These are phyloP conservation scores for Nyctibius bracteatus DNA, from an alignment of 2,113 vertebrate genomes.

Conservation along the genomic window DNA sequence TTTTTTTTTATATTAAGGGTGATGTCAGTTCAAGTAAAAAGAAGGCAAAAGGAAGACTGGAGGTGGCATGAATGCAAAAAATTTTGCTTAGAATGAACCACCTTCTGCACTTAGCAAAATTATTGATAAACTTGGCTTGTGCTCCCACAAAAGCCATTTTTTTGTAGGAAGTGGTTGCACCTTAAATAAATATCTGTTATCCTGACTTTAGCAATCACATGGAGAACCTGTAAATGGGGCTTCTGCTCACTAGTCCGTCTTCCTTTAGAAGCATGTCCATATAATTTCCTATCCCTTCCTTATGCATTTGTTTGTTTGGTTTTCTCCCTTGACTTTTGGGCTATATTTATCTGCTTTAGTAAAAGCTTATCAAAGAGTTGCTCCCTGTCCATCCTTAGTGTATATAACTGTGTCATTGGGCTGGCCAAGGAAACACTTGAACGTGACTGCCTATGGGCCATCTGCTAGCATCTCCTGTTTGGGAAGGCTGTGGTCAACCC, in stretches of 20 bases:
- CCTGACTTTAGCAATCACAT: neutral
- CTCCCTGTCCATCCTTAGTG: neutral
- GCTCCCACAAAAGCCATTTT: neutral
- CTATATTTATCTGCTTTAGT: neutral
- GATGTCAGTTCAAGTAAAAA: neutral
- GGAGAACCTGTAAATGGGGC: neutral
- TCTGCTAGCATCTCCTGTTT: neutral
- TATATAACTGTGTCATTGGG: accelerated
- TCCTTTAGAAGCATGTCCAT: neutral
- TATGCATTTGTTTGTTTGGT: neutral
- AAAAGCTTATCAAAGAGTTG: neutral
- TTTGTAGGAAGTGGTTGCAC: neutral
- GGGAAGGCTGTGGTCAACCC: neutral
- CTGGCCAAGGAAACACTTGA: neutral
- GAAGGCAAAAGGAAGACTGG: neutral
- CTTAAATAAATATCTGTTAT: neutral
- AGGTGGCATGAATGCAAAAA: neutral
- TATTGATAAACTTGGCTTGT: neutral
- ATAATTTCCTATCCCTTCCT: neutral
- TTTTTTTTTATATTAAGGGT: neutral
- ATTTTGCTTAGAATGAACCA: neutral
- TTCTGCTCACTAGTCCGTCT: neutral
- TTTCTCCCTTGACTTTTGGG: neutral
- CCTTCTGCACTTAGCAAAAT: neutral
- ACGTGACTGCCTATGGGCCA: neutral